phyloP scores from a whole-genome alignment of 2,888 invertebrate genomes.

The Mythimna impura region DNA sequence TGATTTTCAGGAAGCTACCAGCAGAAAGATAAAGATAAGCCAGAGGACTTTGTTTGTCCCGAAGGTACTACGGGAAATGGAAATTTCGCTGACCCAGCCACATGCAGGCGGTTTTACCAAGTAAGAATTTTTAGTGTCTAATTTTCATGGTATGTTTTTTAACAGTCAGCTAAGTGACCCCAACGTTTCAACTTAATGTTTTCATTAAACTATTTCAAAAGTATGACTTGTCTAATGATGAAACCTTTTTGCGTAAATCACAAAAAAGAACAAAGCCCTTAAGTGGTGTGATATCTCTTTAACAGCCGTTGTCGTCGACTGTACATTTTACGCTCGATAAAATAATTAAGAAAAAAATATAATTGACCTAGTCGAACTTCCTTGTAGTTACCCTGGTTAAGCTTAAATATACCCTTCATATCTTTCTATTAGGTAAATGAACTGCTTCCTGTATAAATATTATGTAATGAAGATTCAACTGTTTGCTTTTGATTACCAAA shows the following conservation, averaged over 20 bases:
- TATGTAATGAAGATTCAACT: slow-evolving; percentile 48
- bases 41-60: slow-evolving; percentile 94
- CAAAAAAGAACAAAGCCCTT: slow-evolving; percentile 18
- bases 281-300: slow-evolving; percentile 33
- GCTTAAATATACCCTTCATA: slow-evolving; percentile 43
- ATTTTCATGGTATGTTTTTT: neutral
- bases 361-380: slow-evolving; percentile 44
- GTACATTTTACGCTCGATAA: slow-evolving; percentile 4
- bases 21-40: slow-evolving; percentile 89
- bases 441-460: slow-evolving; percentile 45
- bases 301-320: slow-evolving; percentile 16
- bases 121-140: slow-evolving; percentile 84
- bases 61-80: slow-evolving; percentile 94
- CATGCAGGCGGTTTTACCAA: slow-evolving; percentile 97
- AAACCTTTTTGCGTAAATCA: slow-evolving; percentile 17
- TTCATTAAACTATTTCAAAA: slow-evolving; percentile 15
- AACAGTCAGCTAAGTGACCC: neutral
- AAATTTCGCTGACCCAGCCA: slow-evolving; percentile 96
- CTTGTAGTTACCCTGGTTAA: slow-evolving; percentile 21
- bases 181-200: neutral
- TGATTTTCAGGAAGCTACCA: slow-evolving; percentile 83
- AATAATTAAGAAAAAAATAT: slow-evolving; percentile 36
- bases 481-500: slow-evolving; percentile 46
- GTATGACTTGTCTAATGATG: neutral
- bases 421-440: slow-evolving; percentile 43